Percentiles rank a stretch among this genome's conserved stretches.
phyloP scores from a whole-genome alignment of 2,113 vertebrate species.

The Otolemur garnettii region DNA sequence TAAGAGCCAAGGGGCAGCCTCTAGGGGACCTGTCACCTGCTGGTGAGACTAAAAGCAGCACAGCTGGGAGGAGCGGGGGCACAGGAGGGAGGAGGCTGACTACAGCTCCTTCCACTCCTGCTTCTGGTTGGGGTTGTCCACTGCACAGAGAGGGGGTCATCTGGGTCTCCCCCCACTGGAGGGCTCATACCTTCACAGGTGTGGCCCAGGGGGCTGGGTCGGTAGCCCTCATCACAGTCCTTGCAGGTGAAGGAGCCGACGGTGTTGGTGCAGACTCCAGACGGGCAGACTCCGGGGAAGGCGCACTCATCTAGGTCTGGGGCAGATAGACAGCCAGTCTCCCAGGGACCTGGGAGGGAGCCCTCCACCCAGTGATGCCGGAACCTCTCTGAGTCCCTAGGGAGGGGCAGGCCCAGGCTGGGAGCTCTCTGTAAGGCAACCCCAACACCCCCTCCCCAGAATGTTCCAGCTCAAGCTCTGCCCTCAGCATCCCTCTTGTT shows the following conservation, averaged over 20 bases:
- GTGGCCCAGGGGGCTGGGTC: conserved; percentile 80
- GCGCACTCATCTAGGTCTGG: conserved; percentile 92
- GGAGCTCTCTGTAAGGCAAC: not conserved
- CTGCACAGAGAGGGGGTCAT: not conserved
- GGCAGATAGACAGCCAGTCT: conserved; percentile 73
- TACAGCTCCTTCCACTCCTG: not conserved
- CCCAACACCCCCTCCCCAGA: not conserved
- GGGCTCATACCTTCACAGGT: conserved; percentile 88
- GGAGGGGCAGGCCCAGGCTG: not conserved
- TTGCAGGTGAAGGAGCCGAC: conserved; percentile 89
- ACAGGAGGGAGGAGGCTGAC: not conserved
- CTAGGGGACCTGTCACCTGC: not conserved
- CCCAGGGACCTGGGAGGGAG: not conserved
- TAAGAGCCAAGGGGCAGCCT: not conserved
- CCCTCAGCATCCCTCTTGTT: not conserved
- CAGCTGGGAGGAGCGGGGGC: not conserved
- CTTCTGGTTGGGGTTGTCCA: not conserved
- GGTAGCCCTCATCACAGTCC: conserved; percentile 86
- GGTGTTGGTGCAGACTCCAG: conserved; percentile 89
- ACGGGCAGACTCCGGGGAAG: conserved; percentile 86
- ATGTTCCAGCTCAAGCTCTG: not conserved
- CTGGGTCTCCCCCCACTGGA: not conserved
- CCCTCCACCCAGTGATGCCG: not conserved
- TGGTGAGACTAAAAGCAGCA: not conserved
- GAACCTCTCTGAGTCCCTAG: not conserved